Base-by-base conservation (phyloP, 2,113 vertebrate genomes). In the Pongo abelii region DNA sequence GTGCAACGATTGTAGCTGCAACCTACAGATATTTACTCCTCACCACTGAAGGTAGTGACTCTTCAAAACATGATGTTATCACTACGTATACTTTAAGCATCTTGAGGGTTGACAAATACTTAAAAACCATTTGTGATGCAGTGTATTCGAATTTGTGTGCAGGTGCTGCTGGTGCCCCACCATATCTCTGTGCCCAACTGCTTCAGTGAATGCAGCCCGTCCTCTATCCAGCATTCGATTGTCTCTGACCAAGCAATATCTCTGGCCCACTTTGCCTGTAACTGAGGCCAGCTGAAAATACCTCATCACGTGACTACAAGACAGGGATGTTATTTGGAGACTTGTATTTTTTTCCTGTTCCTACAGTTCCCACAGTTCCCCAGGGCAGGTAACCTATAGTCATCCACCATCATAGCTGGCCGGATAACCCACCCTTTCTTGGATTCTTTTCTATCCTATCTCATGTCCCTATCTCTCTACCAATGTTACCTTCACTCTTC, bases 271-370 rank as follows among this genome's bases (percentile, higher is more conserved):
- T 30, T 38, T 1, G 20, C 59, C 30, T 4, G 12, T 14, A 4
- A 38, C 25, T 10, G 27, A 83, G 48, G 20, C 50, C 30, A 6
- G 6, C 20, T 35, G 50, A 17, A 40, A 50, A 38, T 7, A 13
- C 30, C 20, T 46, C 9, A 57, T 17, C 13, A 9, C 20, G 5
- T 12, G 30, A 17, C 30, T 17, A 10, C 20, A 5, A 46, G 17
- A 3, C 38, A 2, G 38, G 12, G 27, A 1, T 0, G 18, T 2
- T 55, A 6, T 72, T 32, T 5, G 17, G 78, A 55, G n/a, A 0
- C n/a, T n/a, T 22, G 16, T 18, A 6, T 30, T 79, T 23, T 64
- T 14, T 46, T 89, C 12, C 14, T 11, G 3, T 67, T 67, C 27
- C 4, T 8, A 32, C 52, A 20, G n/a, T 14, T 43, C 38, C 12